Conservation (phyloP, 2,797 vertebrate species). For the Lutjanus campechanus region DNA sequence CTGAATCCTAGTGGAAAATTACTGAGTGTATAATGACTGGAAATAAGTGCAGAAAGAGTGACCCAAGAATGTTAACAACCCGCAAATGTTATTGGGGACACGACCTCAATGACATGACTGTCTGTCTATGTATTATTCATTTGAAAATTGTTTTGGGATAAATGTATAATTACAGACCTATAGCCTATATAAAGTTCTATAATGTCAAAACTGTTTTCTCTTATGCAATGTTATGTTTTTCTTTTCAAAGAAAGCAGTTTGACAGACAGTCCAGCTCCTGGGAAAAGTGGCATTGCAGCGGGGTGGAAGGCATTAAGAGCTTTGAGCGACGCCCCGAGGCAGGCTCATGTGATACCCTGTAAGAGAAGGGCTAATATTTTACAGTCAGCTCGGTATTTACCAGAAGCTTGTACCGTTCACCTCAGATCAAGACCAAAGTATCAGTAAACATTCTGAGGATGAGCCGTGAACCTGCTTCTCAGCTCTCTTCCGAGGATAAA, state of each 20-base stretch:
- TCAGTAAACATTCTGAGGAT: conserved; percentile 74
- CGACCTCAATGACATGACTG: not conserved
- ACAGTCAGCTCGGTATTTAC: conserved; percentile 77
- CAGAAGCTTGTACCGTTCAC: conserved; percentile 73
- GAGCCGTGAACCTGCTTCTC: conserved; percentile 58
- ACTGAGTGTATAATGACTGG: not conserved
- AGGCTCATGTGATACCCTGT: conserved; percentile 72
- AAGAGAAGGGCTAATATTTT: conserved; percentile 74
- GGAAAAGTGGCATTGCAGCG: conserved; percentile 72
- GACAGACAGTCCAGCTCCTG: conserved; percentile 76
- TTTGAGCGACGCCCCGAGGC: conserved; percentile 71
- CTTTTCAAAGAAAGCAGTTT: conserved; percentile 45
- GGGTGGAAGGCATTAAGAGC: conserved; percentile 77
- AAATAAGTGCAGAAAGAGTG: not conserved
- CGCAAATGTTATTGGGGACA: not conserved
- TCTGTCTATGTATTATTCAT: not conserved
- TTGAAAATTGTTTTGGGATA: conserved; percentile 2
- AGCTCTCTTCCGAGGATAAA: conserved; percentile 53
- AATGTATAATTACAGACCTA: not conserved
- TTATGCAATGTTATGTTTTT: not conserved
- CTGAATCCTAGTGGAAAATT: conserved; percentile 14
- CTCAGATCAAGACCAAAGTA: conserved; percentile 75
- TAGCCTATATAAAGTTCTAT: not conserved
- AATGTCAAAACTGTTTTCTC: conserved; percentile 5
- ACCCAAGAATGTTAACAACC: not conserved